Conservation (phyloP, 2,113 vertebrate species). For the Cynopterus brachyotis region DNA sequence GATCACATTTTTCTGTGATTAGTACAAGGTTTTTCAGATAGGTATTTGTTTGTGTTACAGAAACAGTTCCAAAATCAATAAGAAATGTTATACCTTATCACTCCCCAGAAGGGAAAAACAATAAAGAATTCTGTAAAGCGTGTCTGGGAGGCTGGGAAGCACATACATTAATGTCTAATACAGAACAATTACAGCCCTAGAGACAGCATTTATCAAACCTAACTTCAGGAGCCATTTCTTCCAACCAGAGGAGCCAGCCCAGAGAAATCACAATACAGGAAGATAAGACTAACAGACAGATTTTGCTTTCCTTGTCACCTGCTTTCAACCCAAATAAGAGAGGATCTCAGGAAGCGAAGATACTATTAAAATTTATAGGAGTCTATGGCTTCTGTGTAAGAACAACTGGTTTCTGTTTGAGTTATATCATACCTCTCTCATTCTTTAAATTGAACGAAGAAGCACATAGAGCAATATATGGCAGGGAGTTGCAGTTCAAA, state of each 20-base stretch:
- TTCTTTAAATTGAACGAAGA: neutral
- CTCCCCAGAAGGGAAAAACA: slow-evolving; percentile 31
- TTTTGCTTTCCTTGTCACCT: neutral
- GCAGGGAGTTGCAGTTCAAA: neutral
- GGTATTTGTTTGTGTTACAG: slow-evolving; percentile 45
- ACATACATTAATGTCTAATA: neutral
- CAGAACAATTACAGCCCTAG: neutral
- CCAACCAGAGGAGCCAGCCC: neutral
- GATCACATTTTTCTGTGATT: slow-evolving; percentile 67
- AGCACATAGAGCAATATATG: neutral
- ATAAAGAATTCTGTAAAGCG: slow-evolving; percentile 36
- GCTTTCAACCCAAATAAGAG: neutral
- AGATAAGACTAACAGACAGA: neutral
- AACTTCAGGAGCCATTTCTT: neutral
- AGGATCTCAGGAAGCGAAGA: neutral
- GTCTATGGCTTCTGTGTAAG: neutral
- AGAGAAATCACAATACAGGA: neutral
- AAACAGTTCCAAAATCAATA: slow-evolving; percentile 70
- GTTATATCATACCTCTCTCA: neutral
- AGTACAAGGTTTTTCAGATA: slow-evolving; percentile 50
- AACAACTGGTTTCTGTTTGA: neutral
- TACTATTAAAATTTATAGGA: neutral
- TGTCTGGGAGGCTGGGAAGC: neutral
- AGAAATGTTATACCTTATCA: slow-evolving; percentile 55
- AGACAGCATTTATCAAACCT: neutral